Evolutionary conservation across 1,140 invertebrate species (phyloP).

Genomic region (Bombus superbus): DNA sequence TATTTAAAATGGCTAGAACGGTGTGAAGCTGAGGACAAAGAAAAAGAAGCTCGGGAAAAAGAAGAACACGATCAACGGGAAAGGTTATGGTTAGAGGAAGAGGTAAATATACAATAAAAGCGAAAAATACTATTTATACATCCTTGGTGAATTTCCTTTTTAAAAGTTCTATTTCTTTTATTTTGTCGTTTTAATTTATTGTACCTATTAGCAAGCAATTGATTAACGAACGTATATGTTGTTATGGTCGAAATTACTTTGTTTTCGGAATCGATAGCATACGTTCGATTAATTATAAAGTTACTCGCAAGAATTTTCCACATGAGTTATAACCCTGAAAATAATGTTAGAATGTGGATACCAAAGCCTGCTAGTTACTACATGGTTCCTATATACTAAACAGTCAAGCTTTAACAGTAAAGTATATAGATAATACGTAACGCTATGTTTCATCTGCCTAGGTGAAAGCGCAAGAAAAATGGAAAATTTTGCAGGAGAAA

Average conservation of each 20-base stretch:
- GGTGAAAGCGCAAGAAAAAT: slow-evolving; percentile 82
- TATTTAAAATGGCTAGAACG: slow-evolving; percentile 82
- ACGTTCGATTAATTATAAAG: not conserved
- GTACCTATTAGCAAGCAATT: not conserved
- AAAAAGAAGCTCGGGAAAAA: slow-evolving; percentile 79
- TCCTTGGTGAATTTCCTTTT: not conserved
- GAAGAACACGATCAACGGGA: slow-evolving; percentile 78
- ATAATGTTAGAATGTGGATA: slow-evolving; percentile 37
- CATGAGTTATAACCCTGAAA: slow-evolving; percentile 11
- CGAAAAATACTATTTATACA: not conserved
- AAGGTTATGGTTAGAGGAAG: slow-evolving; percentile 78
- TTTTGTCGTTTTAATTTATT: not conserved
- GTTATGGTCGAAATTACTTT: slow-evolving; percentile 3
- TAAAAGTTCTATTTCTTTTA: not conserved
- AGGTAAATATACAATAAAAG: slow-evolving; percentile 68
- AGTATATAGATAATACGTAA: not conserved
- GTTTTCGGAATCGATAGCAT: slow-evolving; percentile 19
- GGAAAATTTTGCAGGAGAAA: slow-evolving; percentile 82
- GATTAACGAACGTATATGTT: not conserved
- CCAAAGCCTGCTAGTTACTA: slow-evolving; percentile 37
- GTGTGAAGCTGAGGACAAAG: slow-evolving; percentile 78
- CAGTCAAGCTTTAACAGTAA: not conserved
- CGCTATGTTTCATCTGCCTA: slow-evolving; percentile 48
- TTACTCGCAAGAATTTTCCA: not conserved
- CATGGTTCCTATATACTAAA: not conserved